A percentile compares a stretch with the other conserved stretches of the same genome.
Evolutionary conservation across 1,140 invertebrate genomes (phyloP).

Genomic region (Diprion similis): DNA sequence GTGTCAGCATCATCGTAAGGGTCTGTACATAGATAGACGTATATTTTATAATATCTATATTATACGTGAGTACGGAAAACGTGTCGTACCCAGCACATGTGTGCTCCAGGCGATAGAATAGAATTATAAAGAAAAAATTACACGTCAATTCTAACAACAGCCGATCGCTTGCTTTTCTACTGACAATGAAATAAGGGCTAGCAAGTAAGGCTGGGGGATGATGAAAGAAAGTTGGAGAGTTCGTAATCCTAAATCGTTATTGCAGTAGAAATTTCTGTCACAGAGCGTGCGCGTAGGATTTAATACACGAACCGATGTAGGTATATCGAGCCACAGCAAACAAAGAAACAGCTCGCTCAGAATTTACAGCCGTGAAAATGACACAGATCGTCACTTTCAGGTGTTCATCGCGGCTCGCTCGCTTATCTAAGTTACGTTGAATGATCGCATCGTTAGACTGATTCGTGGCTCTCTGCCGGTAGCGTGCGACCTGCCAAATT

Average conservation of each 20-base stretch:
- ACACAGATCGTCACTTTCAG: slow-evolving; percentile 4
- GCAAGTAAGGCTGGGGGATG: no score
- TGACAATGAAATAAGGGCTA: no score
- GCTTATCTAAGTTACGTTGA: background rate
- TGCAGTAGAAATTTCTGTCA: background rate
- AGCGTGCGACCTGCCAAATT: background rate
- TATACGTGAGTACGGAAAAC: no score
- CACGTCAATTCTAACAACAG: no score
- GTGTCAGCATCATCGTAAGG: no score
- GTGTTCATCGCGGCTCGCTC: background rate
- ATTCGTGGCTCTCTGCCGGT: background rate
- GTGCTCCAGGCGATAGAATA: no score
- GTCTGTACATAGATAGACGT: no score
- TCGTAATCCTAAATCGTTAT: background rate
- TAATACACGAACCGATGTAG: no score
- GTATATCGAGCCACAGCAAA: background rate
- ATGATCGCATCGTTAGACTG: background rate
- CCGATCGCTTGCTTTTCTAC: no score
- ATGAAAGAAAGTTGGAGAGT: background rate
- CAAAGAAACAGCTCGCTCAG: background rate
- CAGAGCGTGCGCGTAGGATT: background rate
- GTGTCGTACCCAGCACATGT: no score
- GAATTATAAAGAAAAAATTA: no score
- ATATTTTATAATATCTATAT: no score
- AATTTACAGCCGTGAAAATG: background rate